These are phyloP conservation scores for Dorcus hopei DNA, from an alignment of 2,888 invertebrate species.

Conservation along the genomic window DNA sequence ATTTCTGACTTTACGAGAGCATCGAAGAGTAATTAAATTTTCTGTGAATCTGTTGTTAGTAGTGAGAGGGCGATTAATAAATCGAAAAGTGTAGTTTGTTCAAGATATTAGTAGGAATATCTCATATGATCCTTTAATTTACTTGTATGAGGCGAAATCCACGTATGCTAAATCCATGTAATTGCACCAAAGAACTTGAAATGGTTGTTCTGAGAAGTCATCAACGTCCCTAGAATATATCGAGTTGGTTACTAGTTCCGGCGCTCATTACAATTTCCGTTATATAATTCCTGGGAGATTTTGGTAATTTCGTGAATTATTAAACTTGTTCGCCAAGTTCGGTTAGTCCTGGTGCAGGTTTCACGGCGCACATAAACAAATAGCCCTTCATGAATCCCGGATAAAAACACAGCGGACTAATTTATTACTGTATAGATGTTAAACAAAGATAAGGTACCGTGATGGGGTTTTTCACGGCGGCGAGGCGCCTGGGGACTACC, in stretches of 20 bases:
- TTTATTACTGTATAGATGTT: conserved; percentile 26
- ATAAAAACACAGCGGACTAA: conserved; percentile 23
- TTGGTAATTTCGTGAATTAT: conserved; percentile 29
- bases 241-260: conserved; percentile 28
- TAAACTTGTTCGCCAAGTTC: conserved; percentile 5
- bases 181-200: conserved; percentile 27
- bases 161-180: conserved; percentile 27
- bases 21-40: too few species aligned
- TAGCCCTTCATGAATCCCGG: conserved; percentile 6
- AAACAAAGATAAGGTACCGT: conserved; percentile 21
- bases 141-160: conserved; percentile 22
- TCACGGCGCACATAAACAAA: conserved; percentile 4
- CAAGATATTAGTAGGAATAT: conserved; percentile 4
- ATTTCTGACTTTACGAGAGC: too few species aligned
- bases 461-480: conserved; percentile 24
- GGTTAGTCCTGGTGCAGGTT: neutral
- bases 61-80: too few species aligned
- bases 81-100: neutral
- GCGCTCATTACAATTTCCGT: conserved; percentile 29
- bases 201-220: conserved; percentile 27
- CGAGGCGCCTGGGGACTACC: conserved; percentile 17
- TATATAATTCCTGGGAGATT: conserved; percentile 25
- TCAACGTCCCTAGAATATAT: conserved; percentile 27
- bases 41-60: too few species aligned
- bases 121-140: conserved; percentile 15